phyloP scores from a whole-genome alignment of 2,888 invertebrate species.

The Erannis defoliaria region DNA sequence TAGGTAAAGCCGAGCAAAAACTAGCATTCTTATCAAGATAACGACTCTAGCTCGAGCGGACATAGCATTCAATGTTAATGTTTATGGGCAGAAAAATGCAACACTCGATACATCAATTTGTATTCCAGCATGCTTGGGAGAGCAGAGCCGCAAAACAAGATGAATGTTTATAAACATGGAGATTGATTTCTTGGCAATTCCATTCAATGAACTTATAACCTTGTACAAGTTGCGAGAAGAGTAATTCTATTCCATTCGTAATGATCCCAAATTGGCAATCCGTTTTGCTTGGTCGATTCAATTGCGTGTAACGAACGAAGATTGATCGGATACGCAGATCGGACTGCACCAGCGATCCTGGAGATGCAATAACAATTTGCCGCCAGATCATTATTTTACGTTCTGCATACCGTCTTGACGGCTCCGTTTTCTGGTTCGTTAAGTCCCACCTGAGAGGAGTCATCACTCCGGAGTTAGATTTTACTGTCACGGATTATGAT shows the following conservation, averaged over 20 bases:
- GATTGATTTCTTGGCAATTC: slow-evolving; percentile 46
- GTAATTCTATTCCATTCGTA: slow-evolving; percentile 63
- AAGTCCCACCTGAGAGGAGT: slow-evolving; percentile 40
- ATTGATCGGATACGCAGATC: slow-evolving; percentile 66
- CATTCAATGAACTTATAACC: slow-evolving; percentile 48
- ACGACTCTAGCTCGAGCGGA: slow-evolving; percentile 27
- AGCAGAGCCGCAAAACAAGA: slow-evolving; percentile 38
- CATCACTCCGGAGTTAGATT: slow-evolving; percentile 34
- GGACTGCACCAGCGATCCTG: slow-evolving; percentile 50
- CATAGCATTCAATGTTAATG: slow-evolving; percentile 35
- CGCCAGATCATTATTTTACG: slow-evolving; percentile 62
- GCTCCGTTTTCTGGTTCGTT: slow-evolving; percentile 58
- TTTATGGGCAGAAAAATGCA: slow-evolving; percentile 29
- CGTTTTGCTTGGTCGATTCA: slow-evolving; percentile 64
- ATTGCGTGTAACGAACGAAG: slow-evolving; percentile 67
- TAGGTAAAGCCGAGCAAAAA: slow-evolving; percentile 58
- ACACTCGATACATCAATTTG: slow-evolving; percentile 34
- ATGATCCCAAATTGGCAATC: slow-evolving; percentile 71
- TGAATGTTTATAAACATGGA: slow-evolving; percentile 46
- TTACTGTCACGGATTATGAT: slow-evolving; percentile 38
- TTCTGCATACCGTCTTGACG: slow-evolving; percentile 53
- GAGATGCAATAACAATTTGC: slow-evolving; percentile 68
- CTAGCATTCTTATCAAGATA: slow-evolving; percentile 52
- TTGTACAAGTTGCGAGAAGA: slow-evolving; percentile 51
- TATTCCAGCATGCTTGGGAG: slow-evolving; percentile 31